These are phyloP conservation scores for Apodemus sylvaticus DNA, from an alignment of 2,113 vertebrate species.

Conservation along the genomic window DNA sequence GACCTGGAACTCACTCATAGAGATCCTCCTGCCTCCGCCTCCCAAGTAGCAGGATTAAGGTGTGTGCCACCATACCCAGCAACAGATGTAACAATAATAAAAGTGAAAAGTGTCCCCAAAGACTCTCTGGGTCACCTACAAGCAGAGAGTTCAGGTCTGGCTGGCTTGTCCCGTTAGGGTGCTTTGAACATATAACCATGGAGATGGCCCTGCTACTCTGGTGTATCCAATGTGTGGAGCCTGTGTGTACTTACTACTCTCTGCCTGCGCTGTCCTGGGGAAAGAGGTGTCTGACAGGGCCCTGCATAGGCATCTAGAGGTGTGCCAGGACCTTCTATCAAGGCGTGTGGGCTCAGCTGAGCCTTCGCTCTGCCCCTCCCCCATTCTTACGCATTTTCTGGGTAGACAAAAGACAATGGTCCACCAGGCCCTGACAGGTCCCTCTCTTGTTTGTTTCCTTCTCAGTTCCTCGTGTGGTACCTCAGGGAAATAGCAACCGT, in stretches of 20 bases:
- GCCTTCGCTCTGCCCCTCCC: background rate
- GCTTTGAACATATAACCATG: accelerated
- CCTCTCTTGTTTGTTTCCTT: background rate
- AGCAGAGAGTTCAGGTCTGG: background rate
- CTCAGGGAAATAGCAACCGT: constrained; percentile 51
- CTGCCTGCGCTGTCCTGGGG: background rate
- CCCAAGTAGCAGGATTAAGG: background rate
- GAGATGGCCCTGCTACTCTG: accelerated
- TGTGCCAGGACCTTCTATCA: background rate
- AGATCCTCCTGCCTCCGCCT: background rate
- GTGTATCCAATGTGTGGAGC: background rate
- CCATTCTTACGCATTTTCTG: background rate
- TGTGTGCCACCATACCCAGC: background rate
- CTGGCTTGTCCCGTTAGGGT: background rate
- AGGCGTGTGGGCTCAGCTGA: background rate
- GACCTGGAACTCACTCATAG: background rate
- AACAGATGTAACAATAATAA: background rate
- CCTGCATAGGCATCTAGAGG: background rate
- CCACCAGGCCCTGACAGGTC: background rate
- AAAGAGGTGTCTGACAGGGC: background rate
- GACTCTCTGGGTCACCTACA: background rate
- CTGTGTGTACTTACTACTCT: background rate
- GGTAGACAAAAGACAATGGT: constrained; percentile 46
- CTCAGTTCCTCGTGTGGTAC: constrained; percentile 45
- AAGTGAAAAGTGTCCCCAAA: background rate